Evolutionary conservation across 2,888 invertebrate species (phyloP).

Genomic region (Metallyticus violacea): DNA sequence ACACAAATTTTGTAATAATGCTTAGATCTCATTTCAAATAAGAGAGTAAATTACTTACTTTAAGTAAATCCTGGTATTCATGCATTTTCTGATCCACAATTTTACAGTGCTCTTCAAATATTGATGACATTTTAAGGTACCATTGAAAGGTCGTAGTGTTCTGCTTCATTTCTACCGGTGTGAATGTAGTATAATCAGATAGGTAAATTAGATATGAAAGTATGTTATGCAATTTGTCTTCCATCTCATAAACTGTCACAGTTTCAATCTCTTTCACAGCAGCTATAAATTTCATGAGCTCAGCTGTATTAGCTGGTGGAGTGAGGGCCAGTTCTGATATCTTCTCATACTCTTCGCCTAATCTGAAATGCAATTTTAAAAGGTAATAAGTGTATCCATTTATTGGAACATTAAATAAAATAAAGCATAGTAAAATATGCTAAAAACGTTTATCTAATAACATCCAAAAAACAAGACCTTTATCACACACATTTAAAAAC

Average conservation of each 20-base stretch:
- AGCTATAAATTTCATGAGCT: slow-evolving; percentile 77
- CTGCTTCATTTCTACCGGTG: slow-evolving; percentile 82
- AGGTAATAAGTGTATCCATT: no score
- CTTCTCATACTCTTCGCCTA: slow-evolving; percentile 78
- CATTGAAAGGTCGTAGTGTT: slow-evolving; percentile 87
- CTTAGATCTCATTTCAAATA: background rate
- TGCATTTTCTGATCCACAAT: slow-evolving; percentile 77
- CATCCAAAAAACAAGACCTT: no score
- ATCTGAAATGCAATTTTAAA: slow-evolving; percentile 49
- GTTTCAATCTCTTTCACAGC: slow-evolving; percentile 76
- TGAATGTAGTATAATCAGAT: slow-evolving; percentile 75
- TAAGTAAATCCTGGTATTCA: slow-evolving; percentile 81
- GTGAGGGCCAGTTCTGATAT: slow-evolving; percentile 77
- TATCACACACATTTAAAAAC: no score
- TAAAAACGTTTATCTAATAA: no score
- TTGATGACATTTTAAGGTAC: slow-evolving; percentile 74
- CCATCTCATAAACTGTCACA: slow-evolving; percentile 67
- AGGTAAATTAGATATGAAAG: slow-evolving; percentile 71
- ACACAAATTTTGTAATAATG: background rate
- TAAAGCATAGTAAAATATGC: no score
- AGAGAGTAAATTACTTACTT: slow-evolving; percentile 48
- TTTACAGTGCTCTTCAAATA: slow-evolving; percentile 78
- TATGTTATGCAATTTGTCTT: slow-evolving; percentile 63
- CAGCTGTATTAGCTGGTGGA: slow-evolving; percentile 78
- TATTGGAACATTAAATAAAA: no score